Conservation (phyloP, 2,113 vertebrate genomes). For the Protomyctophum bolini region DNA sequence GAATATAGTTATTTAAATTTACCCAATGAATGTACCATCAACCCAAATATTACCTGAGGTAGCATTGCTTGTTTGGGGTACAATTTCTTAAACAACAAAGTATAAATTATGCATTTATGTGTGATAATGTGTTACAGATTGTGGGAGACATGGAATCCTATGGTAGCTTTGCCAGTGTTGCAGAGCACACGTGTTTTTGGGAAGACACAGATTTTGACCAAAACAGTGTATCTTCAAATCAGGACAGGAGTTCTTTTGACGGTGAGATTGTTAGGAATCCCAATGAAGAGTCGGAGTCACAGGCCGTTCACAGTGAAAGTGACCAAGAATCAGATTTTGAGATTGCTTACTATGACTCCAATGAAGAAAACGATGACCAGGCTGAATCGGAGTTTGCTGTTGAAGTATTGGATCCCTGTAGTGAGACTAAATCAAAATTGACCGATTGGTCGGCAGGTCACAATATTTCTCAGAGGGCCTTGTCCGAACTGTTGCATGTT, state of each 20-base stretch:
- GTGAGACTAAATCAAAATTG: neutral
- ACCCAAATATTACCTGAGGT: too few relatives aligned
- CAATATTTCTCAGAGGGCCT: slow-evolving; percentile 15
- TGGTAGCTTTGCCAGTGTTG: too few relatives aligned
- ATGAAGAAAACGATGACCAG: slow-evolving; percentile 9
- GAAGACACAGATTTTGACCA: too few relatives aligned
- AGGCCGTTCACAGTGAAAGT: neutral
- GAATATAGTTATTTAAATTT: too few relatives aligned
- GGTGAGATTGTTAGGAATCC: slow-evolving; percentile 7
- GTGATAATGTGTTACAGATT: too few relatives aligned
- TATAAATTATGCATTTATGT: too few relatives aligned
- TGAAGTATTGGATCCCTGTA: slow-evolving; percentile 10
- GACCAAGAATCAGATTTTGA: slow-evolving; percentile 12
- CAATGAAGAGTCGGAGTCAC: slow-evolving; percentile 10
- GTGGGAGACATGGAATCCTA: too few relatives aligned
- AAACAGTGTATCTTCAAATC: too few relatives aligned
- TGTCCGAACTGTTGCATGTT: slow-evolving; percentile 13
- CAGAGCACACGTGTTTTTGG: too few relatives aligned
- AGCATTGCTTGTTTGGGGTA: too few relatives aligned
- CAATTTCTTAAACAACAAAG: too few relatives aligned
- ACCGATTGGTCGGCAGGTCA: slow-evolving; percentile 8
- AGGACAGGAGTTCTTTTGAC: neutral
- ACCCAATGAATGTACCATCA: too few relatives aligned
- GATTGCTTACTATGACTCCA: slow-evolving; percentile 8
- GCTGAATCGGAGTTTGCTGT: neutral